Base-by-base conservation (phyloP, 2,113 vertebrate species). In the Serilophus lunatus region DNA sequence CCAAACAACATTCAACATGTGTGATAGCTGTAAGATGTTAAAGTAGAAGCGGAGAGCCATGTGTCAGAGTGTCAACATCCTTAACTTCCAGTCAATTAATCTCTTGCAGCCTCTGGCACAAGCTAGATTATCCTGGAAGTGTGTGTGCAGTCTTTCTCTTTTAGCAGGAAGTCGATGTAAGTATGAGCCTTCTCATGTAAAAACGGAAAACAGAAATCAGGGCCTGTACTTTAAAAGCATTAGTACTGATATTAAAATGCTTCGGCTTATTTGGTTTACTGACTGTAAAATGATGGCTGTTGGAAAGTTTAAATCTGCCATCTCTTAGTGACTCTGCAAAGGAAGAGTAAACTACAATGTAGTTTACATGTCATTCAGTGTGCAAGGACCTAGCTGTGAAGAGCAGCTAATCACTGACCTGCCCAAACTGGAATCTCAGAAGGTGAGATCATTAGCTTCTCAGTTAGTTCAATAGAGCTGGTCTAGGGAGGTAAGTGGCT, bases 51-150 rank as follows among this genome's bases (percentile, higher is more conserved):
- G 2, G 78, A 31, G 18, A 60, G 29, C 71, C 80, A 68, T 96
- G 56, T 50, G 83, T 96, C 90, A 91, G 57, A 44, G 51, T 89
- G 89, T 96, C 91, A 96, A 63, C 65, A 86, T 82, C 47, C 42
- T 45, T 68, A 95, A 76, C 54, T 68, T 56, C 49, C 51, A 88
- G 49, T 38, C 91, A 63, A 53, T 95, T 94, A 88, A 88, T 96
- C 80, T 82, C 63, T 60, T 72, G 3, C 65, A 86, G 94, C 84
- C 82, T 71, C 88, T 35, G 68, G 45, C 75, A 22, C 10, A 72
- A 68, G 44, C n/a, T 25, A 45, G 78, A 81, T 63, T 94, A 76
- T 47, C 7, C 10, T 83, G 44, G 36, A 82, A 56, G 59, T 61
- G 33, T 69, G 49, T 79, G 60, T 44, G 31, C 49, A 72, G 20